Evolutionary conservation across 2,888 invertebrate species (phyloP).

Genomic region (Ophion costatus): DNA sequence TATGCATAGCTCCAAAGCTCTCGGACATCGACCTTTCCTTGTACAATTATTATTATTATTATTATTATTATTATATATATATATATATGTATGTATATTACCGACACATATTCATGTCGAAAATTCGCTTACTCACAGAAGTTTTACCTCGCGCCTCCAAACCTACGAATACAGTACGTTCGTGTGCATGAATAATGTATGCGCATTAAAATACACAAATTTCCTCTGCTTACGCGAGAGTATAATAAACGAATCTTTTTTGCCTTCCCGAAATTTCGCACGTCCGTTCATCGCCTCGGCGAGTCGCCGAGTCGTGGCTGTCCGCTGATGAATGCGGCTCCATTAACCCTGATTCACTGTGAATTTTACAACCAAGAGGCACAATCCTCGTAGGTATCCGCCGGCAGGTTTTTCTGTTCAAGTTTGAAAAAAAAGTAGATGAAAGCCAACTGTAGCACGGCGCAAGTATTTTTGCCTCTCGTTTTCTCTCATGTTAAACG

Average conservation of each 20-base stretch:
- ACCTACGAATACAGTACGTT: slow-evolving; percentile 2
- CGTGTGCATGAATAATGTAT: slow-evolving; percentile 44
- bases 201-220: slow-evolving; percentile 26
- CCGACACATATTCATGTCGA: slow-evolving; percentile 6
- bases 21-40: neutral
- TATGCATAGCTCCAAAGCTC: neutral
- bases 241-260: slow-evolving; percentile 28
- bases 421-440: neutral
- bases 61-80: too few species aligned
- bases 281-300: slow-evolving; percentile 17
- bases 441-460: neutral
- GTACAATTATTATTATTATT: too few species aligned
- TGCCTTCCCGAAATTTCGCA: slow-evolving; percentile 20
- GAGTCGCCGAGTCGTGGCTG: neutral
- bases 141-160: neutral
- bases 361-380: neutral
- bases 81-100: neutral
- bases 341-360: slow-evolving; percentile 6
- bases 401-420: neutral
- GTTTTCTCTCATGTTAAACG: neutral
- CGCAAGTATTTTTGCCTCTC: neutral
- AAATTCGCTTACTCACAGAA: slow-evolving; percentile 9
- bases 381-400: neutral
- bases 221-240: neutral
- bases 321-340: slow-evolving; percentile 3